Evolutionary conservation across 2,113 vertebrate species (phyloP).

Genomic region (Panurus biarmicus): DNA sequence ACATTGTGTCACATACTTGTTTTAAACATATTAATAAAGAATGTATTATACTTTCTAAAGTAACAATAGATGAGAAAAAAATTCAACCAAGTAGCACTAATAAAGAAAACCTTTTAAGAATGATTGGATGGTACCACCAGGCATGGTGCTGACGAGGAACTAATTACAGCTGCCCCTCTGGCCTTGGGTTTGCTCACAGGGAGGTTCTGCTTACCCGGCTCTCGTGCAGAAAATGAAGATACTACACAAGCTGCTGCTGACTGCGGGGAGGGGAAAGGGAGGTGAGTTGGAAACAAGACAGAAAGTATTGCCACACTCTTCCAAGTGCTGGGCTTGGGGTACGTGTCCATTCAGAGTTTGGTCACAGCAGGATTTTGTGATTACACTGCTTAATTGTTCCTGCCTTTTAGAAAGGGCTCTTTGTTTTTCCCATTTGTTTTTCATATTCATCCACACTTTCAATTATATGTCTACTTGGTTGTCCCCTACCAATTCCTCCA

Average conservation of each 20-base stretch:
- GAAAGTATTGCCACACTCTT: not conserved
- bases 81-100: not conserved
- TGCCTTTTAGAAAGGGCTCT: not conserved
- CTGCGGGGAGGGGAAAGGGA: fast-evolving
- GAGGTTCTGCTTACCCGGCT: not conserved
- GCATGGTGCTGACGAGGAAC: not conserved
- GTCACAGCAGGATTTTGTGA: not conserved
- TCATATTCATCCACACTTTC: conserved; percentile 15
- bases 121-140: not conserved
- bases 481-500: not conserved
- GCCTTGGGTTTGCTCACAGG: not conserved
- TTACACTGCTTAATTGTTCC: conserved; percentile 14
- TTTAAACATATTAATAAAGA: not conserved
- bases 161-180: not conserved
- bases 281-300: not conserved
- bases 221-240: not conserved
- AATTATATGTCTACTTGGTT: not conserved
- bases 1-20: not conserved
- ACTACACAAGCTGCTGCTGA: not conserved
- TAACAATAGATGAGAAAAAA: not conserved
- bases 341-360: not conserved
- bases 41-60: not conserved
- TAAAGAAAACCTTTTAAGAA: not conserved
- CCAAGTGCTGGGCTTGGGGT: not conserved
- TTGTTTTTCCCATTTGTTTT: conserved; percentile 37